phyloP scores from a whole-genome alignment of 2,888 invertebrate species.

The Hirtodrosophila alboralis region DNA sequence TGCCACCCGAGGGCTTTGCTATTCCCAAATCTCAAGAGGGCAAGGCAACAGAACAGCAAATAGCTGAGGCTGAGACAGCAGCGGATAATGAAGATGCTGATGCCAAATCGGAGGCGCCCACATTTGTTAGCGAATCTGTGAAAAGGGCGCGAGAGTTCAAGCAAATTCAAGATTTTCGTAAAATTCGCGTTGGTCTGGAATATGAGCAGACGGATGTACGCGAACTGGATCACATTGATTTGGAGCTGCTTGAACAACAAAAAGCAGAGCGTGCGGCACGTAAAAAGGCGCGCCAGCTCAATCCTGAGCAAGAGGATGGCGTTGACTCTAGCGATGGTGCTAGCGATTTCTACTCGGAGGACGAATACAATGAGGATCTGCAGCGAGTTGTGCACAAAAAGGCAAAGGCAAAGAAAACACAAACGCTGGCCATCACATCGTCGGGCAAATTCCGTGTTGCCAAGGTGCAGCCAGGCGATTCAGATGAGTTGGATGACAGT shows the following conservation, averaged over 20 bases:
- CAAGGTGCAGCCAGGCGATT: conserved; percentile 84
- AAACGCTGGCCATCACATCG: conserved; percentile 84
- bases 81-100: conserved; percentile 70
- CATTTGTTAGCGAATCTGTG: conserved; percentile 83
- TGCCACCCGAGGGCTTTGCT: conserved; percentile 93
- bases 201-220: conserved; percentile 87
- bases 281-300: conserved; percentile 78
- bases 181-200: conserved; percentile 90
- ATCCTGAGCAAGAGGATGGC: conserved; percentile 67
- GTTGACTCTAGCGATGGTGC: conserved; percentile 87
- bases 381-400: conserved; percentile 82
- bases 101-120: conserved; percentile 78
- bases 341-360: conserved; percentile 88
- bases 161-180: conserved; percentile 91
- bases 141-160: conserved; percentile 84
- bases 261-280: conserved; percentile 80
- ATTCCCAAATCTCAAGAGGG: conserved; percentile 86
- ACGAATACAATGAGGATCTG: conserved; percentile 85
- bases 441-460: conserved; percentile 86
- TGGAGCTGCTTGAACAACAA: conserved; percentile 86
- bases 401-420: conserved; percentile 84
- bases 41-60: conserved; percentile 62
- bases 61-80: conserved; percentile 30
- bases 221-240: conserved; percentile 85
- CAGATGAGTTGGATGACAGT: conserved; percentile 64